These are phyloP conservation scores for Galagoides demidoff DNA, from an alignment of 2,797 vertebrate genomes.

Conservation along the genomic window DNA sequence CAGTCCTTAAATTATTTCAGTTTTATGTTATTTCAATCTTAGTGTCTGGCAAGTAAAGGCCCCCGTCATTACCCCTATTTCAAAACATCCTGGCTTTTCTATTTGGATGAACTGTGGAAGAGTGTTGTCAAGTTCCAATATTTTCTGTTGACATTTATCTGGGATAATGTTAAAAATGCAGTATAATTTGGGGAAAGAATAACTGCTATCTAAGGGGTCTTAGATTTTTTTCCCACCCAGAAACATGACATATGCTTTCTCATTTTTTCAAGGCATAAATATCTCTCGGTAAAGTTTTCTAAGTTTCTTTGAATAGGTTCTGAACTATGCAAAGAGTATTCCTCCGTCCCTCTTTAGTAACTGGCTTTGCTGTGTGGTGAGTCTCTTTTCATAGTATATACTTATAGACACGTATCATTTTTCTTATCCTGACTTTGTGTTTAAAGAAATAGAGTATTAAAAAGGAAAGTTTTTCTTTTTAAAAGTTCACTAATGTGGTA, in stretches of 20 bases:
- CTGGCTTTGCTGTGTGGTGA: background rate
- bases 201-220: background rate
- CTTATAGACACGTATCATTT: background rate
- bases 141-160: constrained; percentile 3
- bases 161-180: background rate
- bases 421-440: background rate
- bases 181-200: background rate
- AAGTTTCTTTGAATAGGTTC: background rate
- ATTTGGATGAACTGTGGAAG: background rate
- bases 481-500: background rate
- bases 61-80: background rate
- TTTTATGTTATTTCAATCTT: background rate
- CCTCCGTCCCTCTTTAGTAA: background rate
- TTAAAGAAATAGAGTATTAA: constrained; percentile 37
- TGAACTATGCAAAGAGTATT: background rate
- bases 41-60: background rate
- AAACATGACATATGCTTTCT: background rate
- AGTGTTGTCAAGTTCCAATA: background rate
- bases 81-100: background rate
- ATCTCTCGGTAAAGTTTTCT: background rate
- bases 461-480: background rate
- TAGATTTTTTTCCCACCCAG: background rate
- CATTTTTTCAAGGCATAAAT: constrained; percentile 12
- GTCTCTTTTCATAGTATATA: background rate
- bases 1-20: background rate